phyloP scores from a whole-genome alignment of 2,888 invertebrate genomes.

The Magallana nippona region DNA sequence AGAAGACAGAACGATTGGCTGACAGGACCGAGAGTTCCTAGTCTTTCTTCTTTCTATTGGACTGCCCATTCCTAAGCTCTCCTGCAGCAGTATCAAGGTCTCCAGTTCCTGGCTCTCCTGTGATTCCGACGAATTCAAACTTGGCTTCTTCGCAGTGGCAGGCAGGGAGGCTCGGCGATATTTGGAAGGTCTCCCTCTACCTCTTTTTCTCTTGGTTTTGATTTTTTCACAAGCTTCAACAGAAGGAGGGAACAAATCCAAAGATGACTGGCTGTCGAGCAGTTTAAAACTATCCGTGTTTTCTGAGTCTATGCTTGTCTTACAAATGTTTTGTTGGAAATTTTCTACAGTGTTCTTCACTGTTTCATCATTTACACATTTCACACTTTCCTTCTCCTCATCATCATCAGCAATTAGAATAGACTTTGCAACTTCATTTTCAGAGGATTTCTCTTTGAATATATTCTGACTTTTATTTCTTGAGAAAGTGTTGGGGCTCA shows the following conservation, averaged over 20 bases:
- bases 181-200: conserved; percentile 36
- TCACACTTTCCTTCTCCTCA: background rate
- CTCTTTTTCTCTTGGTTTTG: conserved; percentile 32
- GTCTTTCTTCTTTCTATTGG: conserved; percentile 39
- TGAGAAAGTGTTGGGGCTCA: conserved; percentile 2
- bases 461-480: background rate
- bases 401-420: conserved; percentile 24
- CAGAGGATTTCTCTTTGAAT: background rate
- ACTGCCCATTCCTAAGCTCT: conserved; percentile 46
- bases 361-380: background rate
- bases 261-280: background rate
- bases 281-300: background rate
- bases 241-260: background rate
- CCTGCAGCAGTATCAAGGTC: conserved; percentile 48
- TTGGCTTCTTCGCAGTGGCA: background rate
- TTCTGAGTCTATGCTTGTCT: background rate
- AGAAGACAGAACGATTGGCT: conserved; percentile 62
- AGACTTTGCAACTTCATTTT: background rate
- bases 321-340: background rate
- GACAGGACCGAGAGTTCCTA: conserved; percentile 17
- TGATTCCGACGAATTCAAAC: conserved; percentile 4
- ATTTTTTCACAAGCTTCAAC: background rate
- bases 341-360: background rate
- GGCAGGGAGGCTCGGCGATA: background rate
- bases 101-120: conserved; percentile 46